Base-by-base conservation (phyloP, 2,888 invertebrate genomes). In the Erannis defoliaria region DNA sequence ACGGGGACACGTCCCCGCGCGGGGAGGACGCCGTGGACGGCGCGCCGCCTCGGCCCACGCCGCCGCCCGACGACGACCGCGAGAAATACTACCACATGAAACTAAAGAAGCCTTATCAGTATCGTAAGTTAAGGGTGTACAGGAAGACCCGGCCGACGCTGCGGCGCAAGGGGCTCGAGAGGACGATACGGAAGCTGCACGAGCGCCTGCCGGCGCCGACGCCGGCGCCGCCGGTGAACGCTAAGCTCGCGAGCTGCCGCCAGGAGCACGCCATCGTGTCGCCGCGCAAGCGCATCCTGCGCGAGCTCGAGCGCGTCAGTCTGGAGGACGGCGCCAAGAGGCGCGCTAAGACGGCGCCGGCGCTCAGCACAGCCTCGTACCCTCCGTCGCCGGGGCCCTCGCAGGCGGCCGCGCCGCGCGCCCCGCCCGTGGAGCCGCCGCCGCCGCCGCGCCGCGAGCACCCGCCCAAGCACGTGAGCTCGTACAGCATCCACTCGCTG, bases 401-500 rank as follows among this genome's bases (percentile, higher is more conserved):
- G 48, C 79, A 75, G 62, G 65, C 74, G 29, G 71, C 75, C 3
- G 64, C 74, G 26, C 70, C 75, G 3, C 82, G 67, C 80, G 76
- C 71, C 84, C 68, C 60, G 67, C 59, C 58, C 73, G 35, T 70
- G 74, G 78, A 80, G 55, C 77, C 82, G 40, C 19, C 81, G 84
- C 23, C 83, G 82, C 81, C 82, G 84, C 26, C 83, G 82, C 60
- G 45, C 60, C 58, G 53, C 67, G 85, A 85, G 58, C 64, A 79
- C 76, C 86, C 58, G 81, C 83, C 86, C 55, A 89, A 89, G 73
- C 89, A 94, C 76, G 94, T 94, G 70, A 95, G 96, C 87, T 97
- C 96, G 83, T 97, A 97, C 90, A 97, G 97, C 92, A 97, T 97
- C 85, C 97, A 96, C 80, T 97, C 97, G 68, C 93, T 97, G 82